Base-by-base conservation (phyloP, 2,113 vertebrate genomes). In the Apteryx owenii region DNA sequence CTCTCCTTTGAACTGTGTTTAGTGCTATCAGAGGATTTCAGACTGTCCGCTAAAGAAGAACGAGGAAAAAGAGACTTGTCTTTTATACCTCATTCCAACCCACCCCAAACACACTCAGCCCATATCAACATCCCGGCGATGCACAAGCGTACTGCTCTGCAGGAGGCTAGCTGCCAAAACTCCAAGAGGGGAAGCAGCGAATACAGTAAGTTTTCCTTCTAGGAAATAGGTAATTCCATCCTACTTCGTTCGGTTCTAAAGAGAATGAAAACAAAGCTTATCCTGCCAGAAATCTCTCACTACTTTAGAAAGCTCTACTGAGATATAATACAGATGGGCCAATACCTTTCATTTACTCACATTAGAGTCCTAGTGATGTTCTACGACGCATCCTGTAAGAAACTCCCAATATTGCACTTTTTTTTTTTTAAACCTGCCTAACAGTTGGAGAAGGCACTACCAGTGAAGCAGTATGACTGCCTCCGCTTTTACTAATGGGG, bases 21-120 rank as follows among this genome's bases (percentile, higher is more conserved):
- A 33, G 54, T 16, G 53, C 65, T 44, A 92, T 14, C 68, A 72
- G 33, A 58, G 60, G 23, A 81, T 54, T 83, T 66, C 75, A 70
- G 46, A 36, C 62, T 40, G 58, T 10, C 38, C 31, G 31, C 29
- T 69, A 8, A 0, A 29, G 8, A 22, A 4, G 18, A 2, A 4
- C 16, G 8, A 93, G 58, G 23, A 65, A 21, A 12, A 58, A 79
- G 19, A 62, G 25, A 53, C 36, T 42, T 82, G n/a, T 4, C 14
- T 71, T 60, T 40, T 40, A 16, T 6, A 69, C 9, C 13, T 82
- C 75, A 71, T 16, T 38, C 23, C 16, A 12, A 12, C 2, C 23
- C 31, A 11, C 9, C 61, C 51, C 54, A 62, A 92, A 66, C 1
- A 12, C 3, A 1, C 17, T 18, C 36, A 83, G 48, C 10, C 7